Percentiles rank a stretch among this genome's conserved stretches.
phyloP scores from a whole-genome alignment of 2,113 vertebrate species.

The Embiotoca jacksoni region DNA sequence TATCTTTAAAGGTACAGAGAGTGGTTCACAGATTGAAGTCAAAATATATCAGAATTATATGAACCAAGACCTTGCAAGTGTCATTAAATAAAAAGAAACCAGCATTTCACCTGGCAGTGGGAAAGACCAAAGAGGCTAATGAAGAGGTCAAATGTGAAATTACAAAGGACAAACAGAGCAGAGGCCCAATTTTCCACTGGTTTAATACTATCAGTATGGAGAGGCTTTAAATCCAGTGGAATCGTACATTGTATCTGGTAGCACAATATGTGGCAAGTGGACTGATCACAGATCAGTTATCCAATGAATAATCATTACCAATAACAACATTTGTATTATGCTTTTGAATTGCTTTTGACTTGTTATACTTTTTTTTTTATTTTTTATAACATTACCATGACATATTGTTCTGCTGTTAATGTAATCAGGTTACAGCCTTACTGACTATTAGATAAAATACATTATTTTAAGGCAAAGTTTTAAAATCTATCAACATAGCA shows the following conservation, averaged over 20 bases:
- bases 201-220: conserved; percentile 9
- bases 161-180: conserved; percentile 28
- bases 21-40: no score
- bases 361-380: not conserved
- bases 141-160: conserved; percentile 45
- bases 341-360: not conserved
- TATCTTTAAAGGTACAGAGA: not conserved
- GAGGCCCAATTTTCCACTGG: conserved; percentile 26
- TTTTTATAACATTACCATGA: not conserved
- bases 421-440: not conserved
- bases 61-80: conserved; percentile 5
- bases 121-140: conserved; percentile 44
- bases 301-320: conserved; percentile 1
- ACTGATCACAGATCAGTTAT: not conserved
- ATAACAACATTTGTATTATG: not conserved
- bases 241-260: conserved; percentile 3
- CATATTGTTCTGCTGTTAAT: not conserved
- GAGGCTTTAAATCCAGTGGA: conserved; percentile 26
- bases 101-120: not conserved
- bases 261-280: conserved; percentile 12
- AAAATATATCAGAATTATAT: no score
- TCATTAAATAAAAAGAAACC: conserved; percentile 32
- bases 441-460: not conserved
- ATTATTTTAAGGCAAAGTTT: not conserved
- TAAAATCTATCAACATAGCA: not conserved